phyloP scores from a whole-genome alignment of 2,888 invertebrate genomes.

The Cataglyphis altisquamis region DNA sequence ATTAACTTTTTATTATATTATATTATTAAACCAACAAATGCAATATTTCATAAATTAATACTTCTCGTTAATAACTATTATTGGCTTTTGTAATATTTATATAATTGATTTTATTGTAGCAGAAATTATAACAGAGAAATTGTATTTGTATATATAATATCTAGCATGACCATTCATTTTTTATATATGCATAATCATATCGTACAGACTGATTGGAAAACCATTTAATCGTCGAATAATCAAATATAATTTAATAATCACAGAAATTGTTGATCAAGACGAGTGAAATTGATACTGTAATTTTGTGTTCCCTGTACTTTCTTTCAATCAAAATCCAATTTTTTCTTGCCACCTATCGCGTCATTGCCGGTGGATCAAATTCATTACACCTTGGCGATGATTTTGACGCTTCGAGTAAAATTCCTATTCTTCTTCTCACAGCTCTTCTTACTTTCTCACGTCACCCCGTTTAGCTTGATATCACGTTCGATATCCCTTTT shows the following conservation, averaged over 20 bases:
- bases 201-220: constrained; percentile 5
- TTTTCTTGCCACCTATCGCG: constrained; percentile 17
- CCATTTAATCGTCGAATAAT: constrained; percentile 17
- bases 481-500: constrained; percentile 53
- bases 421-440: constrained; percentile 58
- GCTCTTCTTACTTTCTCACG: constrained; percentile 40
- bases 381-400: constrained; percentile 40
- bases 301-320: constrained; percentile 8
- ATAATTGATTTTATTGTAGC: constrained; percentile 29
- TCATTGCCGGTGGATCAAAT: constrained; percentile 53
- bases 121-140: constrained; percentile 29
- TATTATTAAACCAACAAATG: constrained; percentile 11
- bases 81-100: constrained; percentile 41
- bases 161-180: constrained; percentile 12
- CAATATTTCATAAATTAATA: constrained; percentile 40
- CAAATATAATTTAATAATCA: constrained; percentile 49
- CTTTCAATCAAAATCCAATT: constrained; percentile 59
- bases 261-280: constrained; percentile 33
- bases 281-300: constrained; percentile 47
- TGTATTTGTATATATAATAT: constrained; percentile 30
- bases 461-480: constrained; percentile 46
- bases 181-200: constrained; percentile 1
- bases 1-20: constrained; percentile 24
- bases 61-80: constrained; percentile 25
- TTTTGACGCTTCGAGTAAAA: constrained; percentile 63